Evolutionary conservation across 2,113 vertebrate genomes (phyloP).

Genomic region (Atractosteus spatula): DNA sequence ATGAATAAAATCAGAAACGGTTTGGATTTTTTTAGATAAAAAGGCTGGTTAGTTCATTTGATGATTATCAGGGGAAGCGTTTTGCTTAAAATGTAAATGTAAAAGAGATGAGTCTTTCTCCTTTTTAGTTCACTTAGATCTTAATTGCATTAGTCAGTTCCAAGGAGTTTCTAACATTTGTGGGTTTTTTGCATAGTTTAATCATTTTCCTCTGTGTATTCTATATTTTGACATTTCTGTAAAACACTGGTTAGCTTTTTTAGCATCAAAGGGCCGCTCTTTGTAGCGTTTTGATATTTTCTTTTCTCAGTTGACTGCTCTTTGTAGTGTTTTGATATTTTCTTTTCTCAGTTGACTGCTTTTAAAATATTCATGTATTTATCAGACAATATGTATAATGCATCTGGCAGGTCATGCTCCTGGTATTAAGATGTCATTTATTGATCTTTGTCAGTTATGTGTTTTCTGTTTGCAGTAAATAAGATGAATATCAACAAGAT

Average conservation of each 20-base stretch:
- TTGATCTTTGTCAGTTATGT: background rate
- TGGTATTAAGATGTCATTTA: background rate
- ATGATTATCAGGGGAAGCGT: conserved; percentile 29
- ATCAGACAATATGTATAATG: background rate
- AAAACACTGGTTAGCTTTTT: conserved; percentile 2
- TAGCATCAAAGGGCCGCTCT: background rate
- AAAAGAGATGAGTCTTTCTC: conserved; percentile 13
- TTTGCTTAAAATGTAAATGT: conserved; percentile 15
- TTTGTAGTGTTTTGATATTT: background rate
- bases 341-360: background rate
- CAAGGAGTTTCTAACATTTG: background rate
- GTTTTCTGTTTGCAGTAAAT: no score
- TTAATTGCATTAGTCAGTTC: conserved; percentile 23
- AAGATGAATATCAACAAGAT: no score
- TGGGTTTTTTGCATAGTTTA: background rate
- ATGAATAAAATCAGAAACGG: conserved; percentile 23
- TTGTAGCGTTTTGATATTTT: background rate
- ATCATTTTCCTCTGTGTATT: conserved; percentile 12
- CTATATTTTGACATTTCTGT: conserved; percentile 20
- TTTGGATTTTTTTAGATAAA: conserved; percentile 18
- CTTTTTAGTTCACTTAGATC: conserved; percentile 3
- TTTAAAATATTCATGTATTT: background rate
- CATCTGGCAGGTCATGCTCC: background rate
- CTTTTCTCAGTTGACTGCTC: background rate
- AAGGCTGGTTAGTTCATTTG: conserved; percentile 2